phyloP scores from a whole-genome alignment of 1,140 invertebrate species.

The Dryas iulia region DNA sequence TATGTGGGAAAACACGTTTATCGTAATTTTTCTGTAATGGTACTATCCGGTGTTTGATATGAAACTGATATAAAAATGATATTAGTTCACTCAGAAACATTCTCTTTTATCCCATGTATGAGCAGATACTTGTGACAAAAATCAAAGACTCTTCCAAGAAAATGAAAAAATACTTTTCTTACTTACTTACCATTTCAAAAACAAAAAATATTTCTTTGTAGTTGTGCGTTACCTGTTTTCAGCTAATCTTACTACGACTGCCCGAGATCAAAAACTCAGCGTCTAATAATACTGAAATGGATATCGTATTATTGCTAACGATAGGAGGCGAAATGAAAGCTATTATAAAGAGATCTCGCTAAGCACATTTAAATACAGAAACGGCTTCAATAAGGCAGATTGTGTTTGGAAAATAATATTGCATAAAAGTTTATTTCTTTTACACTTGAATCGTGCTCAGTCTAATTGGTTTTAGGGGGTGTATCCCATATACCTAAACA shows the following conservation, averaged over 20 bases:
- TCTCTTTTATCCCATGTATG: too few species aligned
- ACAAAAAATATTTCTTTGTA: neutral
- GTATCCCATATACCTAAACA: too few species aligned
- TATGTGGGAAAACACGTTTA: too few species aligned
- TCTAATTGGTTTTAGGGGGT: neutral
- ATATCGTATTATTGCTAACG: slow-evolving; percentile 8
- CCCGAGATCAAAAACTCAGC: neutral
- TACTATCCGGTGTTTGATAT: too few species aligned
- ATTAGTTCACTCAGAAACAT: too few species aligned
- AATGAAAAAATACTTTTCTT: too few species aligned
- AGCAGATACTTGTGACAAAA: too few species aligned
- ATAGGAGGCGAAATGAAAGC: neutral
- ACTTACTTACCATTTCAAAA: too few species aligned
- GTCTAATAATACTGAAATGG: neutral
- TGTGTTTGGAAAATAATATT: neutral
- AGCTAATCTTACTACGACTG: neutral
- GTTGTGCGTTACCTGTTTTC: neutral
- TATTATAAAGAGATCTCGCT: neutral
- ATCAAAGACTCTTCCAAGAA: too few species aligned
- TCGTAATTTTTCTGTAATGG: too few species aligned
- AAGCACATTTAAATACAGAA: neutral
- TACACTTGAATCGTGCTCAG: neutral
- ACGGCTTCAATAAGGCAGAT: neutral
- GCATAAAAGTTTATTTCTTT: neutral
- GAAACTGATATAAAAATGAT: too few species aligned